phyloP scores from a whole-genome alignment of 2,888 invertebrate genomes.

The Sarcophaga rosellei region DNA sequence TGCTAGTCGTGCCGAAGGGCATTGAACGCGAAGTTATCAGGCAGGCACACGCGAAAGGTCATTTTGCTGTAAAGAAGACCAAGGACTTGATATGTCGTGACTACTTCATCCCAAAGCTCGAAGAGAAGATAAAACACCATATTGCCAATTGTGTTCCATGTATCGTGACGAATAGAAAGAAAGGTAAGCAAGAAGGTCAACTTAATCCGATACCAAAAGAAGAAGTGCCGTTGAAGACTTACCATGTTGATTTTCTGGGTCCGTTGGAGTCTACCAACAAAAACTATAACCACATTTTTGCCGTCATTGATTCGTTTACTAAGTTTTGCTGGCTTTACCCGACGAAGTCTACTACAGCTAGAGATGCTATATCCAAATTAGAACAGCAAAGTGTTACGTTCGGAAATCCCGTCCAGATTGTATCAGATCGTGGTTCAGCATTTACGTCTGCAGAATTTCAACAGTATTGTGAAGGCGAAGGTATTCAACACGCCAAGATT shows the following conservation, averaged over 20 bases:
- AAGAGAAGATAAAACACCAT: conserved; percentile 55
- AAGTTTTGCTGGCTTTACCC: no score
- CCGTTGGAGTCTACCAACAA: neutral
- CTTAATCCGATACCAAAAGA: conserved; percentile 54
- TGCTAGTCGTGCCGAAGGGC: conserved; percentile 48
- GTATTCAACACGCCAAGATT: no score
- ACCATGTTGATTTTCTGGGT: conserved; percentile 47
- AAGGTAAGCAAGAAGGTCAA: conserved; percentile 55
- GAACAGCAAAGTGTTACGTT: conserved; percentile 73
- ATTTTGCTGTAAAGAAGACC: conserved; percentile 56
- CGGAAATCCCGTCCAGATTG: conserved; percentile 76
- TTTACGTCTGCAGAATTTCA: conserved; percentile 70
- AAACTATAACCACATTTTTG: no score
- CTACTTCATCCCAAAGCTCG: conserved; percentile 58
- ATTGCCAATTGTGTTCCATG: conserved; percentile 56
- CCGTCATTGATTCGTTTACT: no score
- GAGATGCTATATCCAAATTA: conserved; percentile 67
- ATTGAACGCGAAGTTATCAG: conserved; percentile 53
- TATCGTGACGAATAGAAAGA: conserved; percentile 51
- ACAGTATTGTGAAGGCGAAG: conserved; percentile 73
- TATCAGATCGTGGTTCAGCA: conserved; percentile 76
- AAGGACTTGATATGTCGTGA: conserved; percentile 51
- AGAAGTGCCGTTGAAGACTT: conserved; percentile 51
- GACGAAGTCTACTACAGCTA: no score
- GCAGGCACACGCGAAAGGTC: conserved; percentile 42